phyloP scores from a whole-genome alignment of 1,140 invertebrate species.

The Drosophila ercepeae region DNA sequence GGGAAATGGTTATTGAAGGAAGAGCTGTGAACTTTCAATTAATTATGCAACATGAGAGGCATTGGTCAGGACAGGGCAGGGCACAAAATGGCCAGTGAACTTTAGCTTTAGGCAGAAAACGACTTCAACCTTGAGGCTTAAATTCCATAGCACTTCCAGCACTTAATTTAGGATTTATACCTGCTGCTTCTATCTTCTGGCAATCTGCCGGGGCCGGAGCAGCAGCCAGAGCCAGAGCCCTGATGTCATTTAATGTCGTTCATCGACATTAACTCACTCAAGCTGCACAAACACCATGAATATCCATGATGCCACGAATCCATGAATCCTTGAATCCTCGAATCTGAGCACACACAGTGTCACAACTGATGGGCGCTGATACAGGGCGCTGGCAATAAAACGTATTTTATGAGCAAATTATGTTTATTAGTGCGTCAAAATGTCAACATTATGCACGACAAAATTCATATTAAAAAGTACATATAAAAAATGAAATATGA shows the following conservation, averaged over 20 bases:
- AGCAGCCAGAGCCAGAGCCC: not conserved
- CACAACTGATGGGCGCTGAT: slow-evolving; percentile 50
- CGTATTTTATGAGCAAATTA: slow-evolving; percentile 79
- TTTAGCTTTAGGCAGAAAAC: not conserved
- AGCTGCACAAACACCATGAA: slow-evolving; percentile 29
- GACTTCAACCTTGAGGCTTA: not conserved
- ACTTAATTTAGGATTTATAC: slow-evolving; percentile 22
- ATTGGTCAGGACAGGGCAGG: not conserved
- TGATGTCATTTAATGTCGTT: slow-evolving; percentile 29
- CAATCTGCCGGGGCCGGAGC: slow-evolving; percentile 1
- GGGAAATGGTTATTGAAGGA: slow-evolving; percentile 54
- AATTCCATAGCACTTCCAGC: slow-evolving; percentile 6
- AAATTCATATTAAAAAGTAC: slow-evolving; percentile 69
- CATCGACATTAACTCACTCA: slow-evolving; percentile 39
- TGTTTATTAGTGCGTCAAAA: slow-evolving; percentile 81
- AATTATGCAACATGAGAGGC: slow-evolving; percentile 57
- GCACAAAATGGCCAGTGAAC: slow-evolving; percentile 25
- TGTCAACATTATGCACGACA: slow-evolving; percentile 76
- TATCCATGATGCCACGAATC: not conserved
- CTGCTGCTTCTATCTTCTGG: slow-evolving; percentile 12
- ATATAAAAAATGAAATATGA: slow-evolving; percentile 61
- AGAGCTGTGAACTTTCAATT: slow-evolving; percentile 45
- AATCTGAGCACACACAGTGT: slow-evolving; percentile 9
- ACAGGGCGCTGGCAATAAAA: slow-evolving; percentile 67
- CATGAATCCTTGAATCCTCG: not conserved